Conservation (phyloP, 2,113 vertebrate species). For the Pelusios castaneus region DNA sequence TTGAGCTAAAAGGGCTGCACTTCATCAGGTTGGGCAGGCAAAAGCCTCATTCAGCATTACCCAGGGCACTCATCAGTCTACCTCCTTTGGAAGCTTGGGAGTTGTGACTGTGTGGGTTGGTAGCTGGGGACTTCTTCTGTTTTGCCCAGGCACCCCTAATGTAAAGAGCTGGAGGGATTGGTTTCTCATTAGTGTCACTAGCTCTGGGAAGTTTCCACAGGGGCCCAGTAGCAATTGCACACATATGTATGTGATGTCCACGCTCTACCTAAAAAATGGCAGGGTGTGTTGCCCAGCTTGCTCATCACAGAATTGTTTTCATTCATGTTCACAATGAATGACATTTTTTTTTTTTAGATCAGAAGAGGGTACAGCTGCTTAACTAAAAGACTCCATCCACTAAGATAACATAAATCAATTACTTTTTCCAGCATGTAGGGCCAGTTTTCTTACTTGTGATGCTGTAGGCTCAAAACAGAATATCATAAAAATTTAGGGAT, state of each 20-base stretch:
- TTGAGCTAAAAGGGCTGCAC: too few species aligned
- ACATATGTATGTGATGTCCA: accelerated
- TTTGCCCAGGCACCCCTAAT: not conserved
- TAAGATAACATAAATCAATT: slow-evolving; percentile 18
- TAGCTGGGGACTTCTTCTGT: too few species aligned
- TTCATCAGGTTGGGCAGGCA: too few species aligned
- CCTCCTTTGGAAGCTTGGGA: too few species aligned
- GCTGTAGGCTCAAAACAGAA: too few species aligned
- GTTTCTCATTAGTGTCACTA: not conserved
- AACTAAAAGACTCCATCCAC: not conserved
- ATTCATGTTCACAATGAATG: not conserved
- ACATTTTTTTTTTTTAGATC: not conserved
- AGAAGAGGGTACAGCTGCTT: not conserved
- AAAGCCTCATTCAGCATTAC: too few species aligned
- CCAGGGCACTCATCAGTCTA: too few species aligned
- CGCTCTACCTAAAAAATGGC: not conserved
- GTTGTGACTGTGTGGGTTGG: too few species aligned
- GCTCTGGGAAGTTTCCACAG: not conserved
- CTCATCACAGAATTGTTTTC: not conserved
- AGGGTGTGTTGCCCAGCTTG: not conserved
- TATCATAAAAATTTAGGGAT: too few species aligned
- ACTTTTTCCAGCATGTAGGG: not conserved
- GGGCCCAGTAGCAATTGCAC: not conserved
- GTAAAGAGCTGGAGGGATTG: accelerated
- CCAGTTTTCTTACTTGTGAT: not conserved